Conservation (phyloP, 2,113 vertebrate species). For the Lanius ludovicianus region DNA sequence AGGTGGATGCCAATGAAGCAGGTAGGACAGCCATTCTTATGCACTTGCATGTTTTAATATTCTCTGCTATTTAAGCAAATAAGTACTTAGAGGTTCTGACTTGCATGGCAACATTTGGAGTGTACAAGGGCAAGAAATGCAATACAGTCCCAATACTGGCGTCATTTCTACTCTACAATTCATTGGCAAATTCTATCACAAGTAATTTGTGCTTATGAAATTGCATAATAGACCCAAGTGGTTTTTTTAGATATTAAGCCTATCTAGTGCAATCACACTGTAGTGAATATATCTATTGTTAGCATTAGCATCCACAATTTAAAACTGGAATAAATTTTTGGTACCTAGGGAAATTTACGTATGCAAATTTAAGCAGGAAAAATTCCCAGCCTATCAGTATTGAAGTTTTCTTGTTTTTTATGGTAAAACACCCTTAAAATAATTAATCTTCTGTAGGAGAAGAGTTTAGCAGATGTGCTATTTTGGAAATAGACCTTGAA, state of each 20-base stretch:
- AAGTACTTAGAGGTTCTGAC: background rate
- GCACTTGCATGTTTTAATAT: background rate
- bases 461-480: background rate
- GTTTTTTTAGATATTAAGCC: background rate
- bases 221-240: background rate
- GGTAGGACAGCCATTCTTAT: background rate
- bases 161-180: background rate
- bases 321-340: background rate
- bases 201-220: slow-evolving; percentile 12
- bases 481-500: slow-evolving; percentile 21
- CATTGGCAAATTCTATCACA: background rate
- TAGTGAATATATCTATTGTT: slow-evolving; percentile 12
- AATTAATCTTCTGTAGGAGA: background rate
- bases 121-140: background rate
- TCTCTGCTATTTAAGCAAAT: background rate
- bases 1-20: background rate
- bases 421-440: background rate
- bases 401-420: background rate
- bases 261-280: background rate
- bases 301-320: slow-evolving; percentile 4
- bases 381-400: background rate
- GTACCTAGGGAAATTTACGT: slow-evolving; percentile 39
- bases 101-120: background rate
- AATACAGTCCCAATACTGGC: background rate
- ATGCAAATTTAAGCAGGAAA: slow-evolving; percentile 18